These are phyloP conservation scores for Sebastes aleutianus DNA, from an alignment of 2,797 vertebrate genomes.

Conservation along the genomic window DNA sequence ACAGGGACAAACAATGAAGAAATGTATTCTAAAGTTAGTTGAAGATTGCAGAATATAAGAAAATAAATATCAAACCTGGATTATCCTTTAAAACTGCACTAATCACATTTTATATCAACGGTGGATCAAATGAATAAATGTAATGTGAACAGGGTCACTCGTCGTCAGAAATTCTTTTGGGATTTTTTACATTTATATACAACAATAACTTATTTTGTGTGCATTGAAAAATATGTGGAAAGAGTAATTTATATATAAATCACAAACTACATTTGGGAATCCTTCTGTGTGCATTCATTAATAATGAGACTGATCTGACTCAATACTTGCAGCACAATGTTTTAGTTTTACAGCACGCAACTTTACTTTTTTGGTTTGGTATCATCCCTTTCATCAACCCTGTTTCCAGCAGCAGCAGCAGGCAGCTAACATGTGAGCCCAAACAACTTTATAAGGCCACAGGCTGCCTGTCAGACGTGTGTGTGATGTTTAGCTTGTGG, in stretches of 20 bases:
- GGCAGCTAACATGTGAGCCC: not conserved
- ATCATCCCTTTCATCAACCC: not conserved
- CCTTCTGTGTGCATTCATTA: no score
- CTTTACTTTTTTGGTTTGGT: not conserved
- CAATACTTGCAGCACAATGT: no score
- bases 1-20: not conserved
- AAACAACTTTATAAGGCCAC: not conserved
- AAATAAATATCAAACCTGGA: not conserved
- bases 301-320: no score
- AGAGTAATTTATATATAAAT: no score
- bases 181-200: no score
- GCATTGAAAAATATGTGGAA: no score
- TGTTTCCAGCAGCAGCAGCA: not conserved
- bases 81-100: not conserved
- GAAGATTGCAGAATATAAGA: not conserved
- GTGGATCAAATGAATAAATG: not conserved
- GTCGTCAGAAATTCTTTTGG: no score
- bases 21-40: not conserved
- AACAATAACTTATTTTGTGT: no score
- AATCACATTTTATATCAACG: not conserved
- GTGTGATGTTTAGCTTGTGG: not conserved
- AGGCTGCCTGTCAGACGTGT: not conserved
- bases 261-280: no score
- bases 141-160: not conserved
- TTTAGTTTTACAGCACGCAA: not conserved